These are phyloP conservation scores for Melanotaenia boesemani DNA, from an alignment of 2,797 vertebrate species.

Conservation along the genomic window DNA sequence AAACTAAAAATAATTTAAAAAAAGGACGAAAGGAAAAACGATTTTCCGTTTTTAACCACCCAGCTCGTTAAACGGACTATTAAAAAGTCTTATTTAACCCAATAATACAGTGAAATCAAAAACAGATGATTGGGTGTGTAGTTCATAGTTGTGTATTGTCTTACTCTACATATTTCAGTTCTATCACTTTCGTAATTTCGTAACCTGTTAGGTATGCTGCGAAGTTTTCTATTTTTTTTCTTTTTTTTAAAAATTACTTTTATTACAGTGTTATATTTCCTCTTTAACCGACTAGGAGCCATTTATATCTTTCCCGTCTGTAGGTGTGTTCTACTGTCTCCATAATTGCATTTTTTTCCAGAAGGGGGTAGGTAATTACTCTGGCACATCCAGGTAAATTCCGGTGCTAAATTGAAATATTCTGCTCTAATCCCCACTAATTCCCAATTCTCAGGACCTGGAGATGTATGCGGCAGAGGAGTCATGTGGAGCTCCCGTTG, in stretches of 20 bases:
- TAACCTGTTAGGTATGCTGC: constrained; percentile 40
- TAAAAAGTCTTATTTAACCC: neutral
- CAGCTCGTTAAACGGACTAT: neutral
- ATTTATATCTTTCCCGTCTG: constrained; percentile 43
- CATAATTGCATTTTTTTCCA: constrained; percentile 60
- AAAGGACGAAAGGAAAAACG: neutral
- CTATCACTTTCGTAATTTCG: constrained; percentile 36
- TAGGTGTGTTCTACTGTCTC: constrained; percentile 56
- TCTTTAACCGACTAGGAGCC: constrained; percentile 60
- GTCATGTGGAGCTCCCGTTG: constrained; percentile 62
- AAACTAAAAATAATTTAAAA: neutral
- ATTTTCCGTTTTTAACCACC: neutral
- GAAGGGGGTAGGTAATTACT: constrained; percentile 68
- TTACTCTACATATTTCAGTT: constrained; percentile 33
- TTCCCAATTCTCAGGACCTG: constrained; percentile 65
- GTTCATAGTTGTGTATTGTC: constrained; percentile 13
- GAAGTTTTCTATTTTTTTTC: constrained; percentile 12
- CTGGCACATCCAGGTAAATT: constrained; percentile 71
- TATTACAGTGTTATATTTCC: constrained; percentile 48
- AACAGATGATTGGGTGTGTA: neutral
- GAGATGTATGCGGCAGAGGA: constrained; percentile 52
- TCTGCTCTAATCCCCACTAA: constrained; percentile 73
- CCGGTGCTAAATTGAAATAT: constrained; percentile 73
- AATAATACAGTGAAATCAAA: neutral
- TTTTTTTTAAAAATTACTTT: constrained; percentile 59